Percentiles rank a stretch among this genome's conserved stretches.
Evolutionary conservation across 2,797 vertebrate genomes (phyloP).

Genomic region (Sebastes reedi): DNA sequence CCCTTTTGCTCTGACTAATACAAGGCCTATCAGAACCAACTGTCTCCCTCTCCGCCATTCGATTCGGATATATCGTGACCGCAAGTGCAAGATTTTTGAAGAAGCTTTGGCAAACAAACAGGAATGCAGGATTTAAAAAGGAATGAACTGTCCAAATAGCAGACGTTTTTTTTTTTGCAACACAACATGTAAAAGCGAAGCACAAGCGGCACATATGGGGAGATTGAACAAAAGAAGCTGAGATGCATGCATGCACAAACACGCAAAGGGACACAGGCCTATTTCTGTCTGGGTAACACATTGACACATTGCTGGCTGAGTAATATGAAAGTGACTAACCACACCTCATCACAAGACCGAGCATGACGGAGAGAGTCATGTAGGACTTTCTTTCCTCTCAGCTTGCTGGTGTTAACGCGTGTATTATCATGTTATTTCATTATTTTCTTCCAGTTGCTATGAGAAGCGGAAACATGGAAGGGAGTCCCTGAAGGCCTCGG

Average conservation of each 20-base stretch:
- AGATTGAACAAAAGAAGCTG: conserved; percentile 14
- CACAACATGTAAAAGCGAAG: not conserved
- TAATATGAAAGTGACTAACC: conserved; percentile 69
- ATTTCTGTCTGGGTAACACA: conserved; percentile 48
- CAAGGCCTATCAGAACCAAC: conserved; percentile 51
- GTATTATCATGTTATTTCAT: not conserved
- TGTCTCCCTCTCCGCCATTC: conserved; percentile 27
- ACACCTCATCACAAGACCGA: conserved; percentile 72
- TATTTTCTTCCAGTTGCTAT: not conserved
- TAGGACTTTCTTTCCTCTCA: not conserved
- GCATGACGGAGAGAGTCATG: conserved; percentile 41
- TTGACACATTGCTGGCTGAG: conserved; percentile 62
- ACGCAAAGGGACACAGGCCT: conserved; percentile 34
- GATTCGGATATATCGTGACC: conserved; percentile 9
- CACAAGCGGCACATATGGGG: not conserved
- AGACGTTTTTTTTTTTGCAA: not conserved
- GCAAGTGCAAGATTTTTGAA: conserved; percentile 5
- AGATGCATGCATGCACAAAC: conserved; percentile 44
- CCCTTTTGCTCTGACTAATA: conserved; percentile 70
- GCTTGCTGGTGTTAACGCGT: not conserved
- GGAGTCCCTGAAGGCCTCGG: not conserved
- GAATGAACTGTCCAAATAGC: conserved; percentile 4
- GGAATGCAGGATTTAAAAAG: not conserved
- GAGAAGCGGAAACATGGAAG: conserved; percentile 3
- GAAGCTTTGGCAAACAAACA: not conserved